phyloP scores from a whole-genome alignment of 2,888 invertebrate species.

The Panopea generosa region DNA sequence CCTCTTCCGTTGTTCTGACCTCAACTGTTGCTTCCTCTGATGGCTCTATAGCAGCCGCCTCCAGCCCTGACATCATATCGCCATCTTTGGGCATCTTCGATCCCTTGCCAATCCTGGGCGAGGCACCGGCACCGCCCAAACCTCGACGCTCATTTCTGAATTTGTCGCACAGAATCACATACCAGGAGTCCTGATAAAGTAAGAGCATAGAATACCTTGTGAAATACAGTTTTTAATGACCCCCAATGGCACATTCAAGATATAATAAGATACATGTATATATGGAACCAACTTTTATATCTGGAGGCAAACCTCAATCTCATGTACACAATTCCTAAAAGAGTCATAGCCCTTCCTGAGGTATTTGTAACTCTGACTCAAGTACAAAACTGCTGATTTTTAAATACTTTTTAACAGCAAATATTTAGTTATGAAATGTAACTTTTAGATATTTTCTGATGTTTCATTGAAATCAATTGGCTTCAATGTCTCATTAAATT shows the following conservation, averaged over 20 bases:
- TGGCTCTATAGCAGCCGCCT: too few species aligned
- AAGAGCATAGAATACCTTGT: neutral
- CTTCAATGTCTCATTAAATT: too few species aligned
- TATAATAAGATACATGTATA: neutral
- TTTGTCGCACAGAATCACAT: constrained; percentile 67
- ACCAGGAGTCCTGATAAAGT: constrained; percentile 66
- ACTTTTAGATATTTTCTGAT: too few species aligned
- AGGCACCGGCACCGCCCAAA: constrained; percentile 50
- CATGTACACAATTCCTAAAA: too few species aligned
- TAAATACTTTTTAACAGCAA: too few species aligned
- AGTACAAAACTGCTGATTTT: too few species aligned
- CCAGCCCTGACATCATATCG: constrained; percentile 13
- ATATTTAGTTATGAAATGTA: too few species aligned
- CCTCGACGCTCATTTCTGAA: constrained; percentile 66
- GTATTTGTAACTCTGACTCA: too few species aligned
- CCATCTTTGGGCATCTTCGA: constrained; percentile 36
- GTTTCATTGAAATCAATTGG: too few species aligned
- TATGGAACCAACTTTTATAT: neutral
- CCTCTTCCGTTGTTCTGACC: constrained; percentile 42
- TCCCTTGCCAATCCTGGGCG: constrained; percentile 37
- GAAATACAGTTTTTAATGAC: too few species aligned
- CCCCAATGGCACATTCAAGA: neutral
- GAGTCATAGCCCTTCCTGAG: too few species aligned
- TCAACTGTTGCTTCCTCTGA: constrained; percentile 51
- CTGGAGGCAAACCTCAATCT: too few species aligned